phyloP scores from a whole-genome alignment of 1,140 invertebrate species.

The Drosophila funebris region DNA sequence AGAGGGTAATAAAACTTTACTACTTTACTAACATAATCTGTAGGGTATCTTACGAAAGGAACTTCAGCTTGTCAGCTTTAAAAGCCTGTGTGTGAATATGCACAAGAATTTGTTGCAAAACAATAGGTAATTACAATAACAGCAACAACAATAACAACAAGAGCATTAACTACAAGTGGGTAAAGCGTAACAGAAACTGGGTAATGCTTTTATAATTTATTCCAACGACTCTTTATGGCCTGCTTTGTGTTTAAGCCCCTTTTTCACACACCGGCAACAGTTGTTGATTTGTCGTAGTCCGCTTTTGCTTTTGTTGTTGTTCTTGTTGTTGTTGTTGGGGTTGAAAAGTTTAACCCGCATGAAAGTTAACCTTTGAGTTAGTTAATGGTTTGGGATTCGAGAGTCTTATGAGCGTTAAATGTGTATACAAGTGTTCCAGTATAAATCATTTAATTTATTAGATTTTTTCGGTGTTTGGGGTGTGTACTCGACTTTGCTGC shows the following conservation, averaged over 20 bases:
- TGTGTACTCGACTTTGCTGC: constrained; percentile 14
- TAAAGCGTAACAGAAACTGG: constrained; percentile 57
- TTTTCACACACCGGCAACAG: constrained; percentile 51
- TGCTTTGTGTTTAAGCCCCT: constrained; percentile 39
- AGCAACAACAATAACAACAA: constrained; percentile 25
- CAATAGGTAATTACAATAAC: constrained; percentile 47
- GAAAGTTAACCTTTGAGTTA: constrained; percentile 40
- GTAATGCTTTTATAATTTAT: constrained; percentile 77
- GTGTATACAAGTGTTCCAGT: neutral
- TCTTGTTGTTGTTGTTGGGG: neutral
- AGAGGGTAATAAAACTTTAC: too few species aligned
- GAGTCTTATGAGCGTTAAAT: constrained; percentile 17
- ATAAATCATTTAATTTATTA: constrained; percentile 39
- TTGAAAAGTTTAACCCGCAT: constrained; percentile 22
- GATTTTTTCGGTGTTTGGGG: neutral
- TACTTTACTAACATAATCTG: neutral
- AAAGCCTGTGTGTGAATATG: constrained; percentile 35
- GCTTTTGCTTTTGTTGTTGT: constrained; percentile 4
- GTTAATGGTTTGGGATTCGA: constrained; percentile 6
- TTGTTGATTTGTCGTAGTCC: constrained; percentile 26
- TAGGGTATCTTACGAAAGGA: neutral
- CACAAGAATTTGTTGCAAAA: constrained; percentile 53
- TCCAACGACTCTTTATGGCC: constrained; percentile 58
- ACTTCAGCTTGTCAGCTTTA: neutral
- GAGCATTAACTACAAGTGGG: constrained; percentile 25